These are phyloP conservation scores for Psephotus haematonotus DNA, from an alignment of 2,113 vertebrate genomes.

Conservation along the genomic window DNA sequence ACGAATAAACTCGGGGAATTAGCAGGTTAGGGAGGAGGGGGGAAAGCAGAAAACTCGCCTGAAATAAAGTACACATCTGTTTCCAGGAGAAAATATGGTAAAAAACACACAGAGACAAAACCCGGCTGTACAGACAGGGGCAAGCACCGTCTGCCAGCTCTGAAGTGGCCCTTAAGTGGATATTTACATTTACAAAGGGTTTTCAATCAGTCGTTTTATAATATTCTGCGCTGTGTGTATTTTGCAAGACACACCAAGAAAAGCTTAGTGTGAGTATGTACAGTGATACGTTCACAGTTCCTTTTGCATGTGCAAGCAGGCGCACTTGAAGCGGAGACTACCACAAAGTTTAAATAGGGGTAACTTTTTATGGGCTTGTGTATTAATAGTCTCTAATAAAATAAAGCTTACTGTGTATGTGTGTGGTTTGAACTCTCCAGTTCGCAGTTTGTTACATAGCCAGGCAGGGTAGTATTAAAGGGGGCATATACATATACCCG, in stretches of 20 bases:
- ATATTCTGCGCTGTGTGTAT: background rate
- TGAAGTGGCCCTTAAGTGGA: background rate
- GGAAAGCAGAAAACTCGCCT: background rate
- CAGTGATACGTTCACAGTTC: background rate
- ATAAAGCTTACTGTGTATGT: background rate
- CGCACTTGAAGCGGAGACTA: background rate
- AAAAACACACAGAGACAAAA: background rate
- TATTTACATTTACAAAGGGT: background rate
- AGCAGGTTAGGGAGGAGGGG: background rate
- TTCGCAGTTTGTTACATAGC: background rate
- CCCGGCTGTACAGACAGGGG: background rate
- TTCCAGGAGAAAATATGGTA: constrained; percentile 18
- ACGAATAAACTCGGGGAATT: constrained; percentile 56
- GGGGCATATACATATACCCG: background rate
- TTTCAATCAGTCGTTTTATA: background rate
- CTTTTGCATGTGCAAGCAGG: background rate
- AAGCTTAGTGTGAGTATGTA: background rate
- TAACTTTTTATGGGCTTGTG: constrained; percentile 29
- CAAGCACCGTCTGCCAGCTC: background rate
- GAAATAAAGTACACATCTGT: constrained; percentile 59
- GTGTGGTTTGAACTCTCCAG: background rate
- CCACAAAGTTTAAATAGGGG: constrained; percentile 35
- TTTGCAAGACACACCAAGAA: background rate
- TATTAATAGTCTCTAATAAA: constrained; percentile 51
- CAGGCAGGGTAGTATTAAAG: background rate